Evolutionary conservation across 2,113 vertebrate genomes (phyloP).

Genomic region (Sylvietta virens): DNA sequence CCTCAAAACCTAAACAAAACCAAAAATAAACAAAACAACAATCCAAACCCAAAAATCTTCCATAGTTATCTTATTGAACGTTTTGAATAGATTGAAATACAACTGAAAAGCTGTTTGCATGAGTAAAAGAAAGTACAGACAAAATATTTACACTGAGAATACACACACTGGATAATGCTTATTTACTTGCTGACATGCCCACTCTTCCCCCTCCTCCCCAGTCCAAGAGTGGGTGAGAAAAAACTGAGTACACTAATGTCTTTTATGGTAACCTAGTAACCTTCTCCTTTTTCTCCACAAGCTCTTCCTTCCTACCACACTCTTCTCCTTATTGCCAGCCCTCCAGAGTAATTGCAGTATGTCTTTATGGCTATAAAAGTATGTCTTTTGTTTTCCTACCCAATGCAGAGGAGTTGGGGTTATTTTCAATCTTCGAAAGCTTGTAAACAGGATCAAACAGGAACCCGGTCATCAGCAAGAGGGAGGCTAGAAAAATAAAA

Average conservation of each 20-base stretch:
- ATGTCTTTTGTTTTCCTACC: constrained; percentile 66
- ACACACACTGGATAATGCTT: neutral
- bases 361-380: neutral
- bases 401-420: constrained; percentile 19
- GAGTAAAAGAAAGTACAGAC: neutral
- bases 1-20: neutral
- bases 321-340: neutral
- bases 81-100: neutral
- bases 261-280: constrained; percentile 33
- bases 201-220: neutral
- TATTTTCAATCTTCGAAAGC: constrained; percentile 54
- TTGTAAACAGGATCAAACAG: constrained; percentile 67
- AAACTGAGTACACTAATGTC: neutral
- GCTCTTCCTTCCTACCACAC: neutral
- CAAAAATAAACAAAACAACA: neutral
- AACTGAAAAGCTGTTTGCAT: neutral
- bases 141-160: neutral
- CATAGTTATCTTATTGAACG: neutral
- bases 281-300: neutral
- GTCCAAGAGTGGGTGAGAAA: neutral
- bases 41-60: neutral
- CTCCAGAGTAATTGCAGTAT: neutral
- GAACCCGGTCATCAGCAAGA: constrained; percentile 61
- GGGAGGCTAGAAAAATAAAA: constrained; percentile 61
- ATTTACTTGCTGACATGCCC: neutral